Percentiles rank a stretch among this genome's conserved stretches.
Evolutionary conservation across 1,140 invertebrate species (phyloP).

Genomic region (Palaemon carinicauda): DNA sequence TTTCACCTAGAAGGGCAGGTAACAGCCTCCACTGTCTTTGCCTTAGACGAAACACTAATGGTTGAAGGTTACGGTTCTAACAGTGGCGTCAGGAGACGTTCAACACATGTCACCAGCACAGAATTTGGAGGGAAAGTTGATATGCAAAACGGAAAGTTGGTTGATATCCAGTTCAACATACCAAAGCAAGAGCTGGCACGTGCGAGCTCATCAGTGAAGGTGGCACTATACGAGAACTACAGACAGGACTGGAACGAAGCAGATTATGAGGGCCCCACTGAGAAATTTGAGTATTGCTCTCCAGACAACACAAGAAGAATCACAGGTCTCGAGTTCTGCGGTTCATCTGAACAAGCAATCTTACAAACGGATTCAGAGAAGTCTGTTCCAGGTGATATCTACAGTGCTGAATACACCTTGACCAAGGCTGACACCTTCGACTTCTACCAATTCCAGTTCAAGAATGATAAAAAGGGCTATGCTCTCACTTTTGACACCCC

Average conservation of each 20-base stretch:
- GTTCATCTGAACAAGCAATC: neutral
- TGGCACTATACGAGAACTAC: conserved; percentile 3
- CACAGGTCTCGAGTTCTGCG: conserved; percentile 14
- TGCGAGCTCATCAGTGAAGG: conserved; percentile 16
- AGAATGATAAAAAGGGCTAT: neutral
- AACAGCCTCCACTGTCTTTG: conserved; percentile 11
- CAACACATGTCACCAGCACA: neutral
- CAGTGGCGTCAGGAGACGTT: conserved; percentile 22
- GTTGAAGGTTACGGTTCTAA: conserved; percentile 14
- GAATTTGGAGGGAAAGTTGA: conserved; percentile 14
- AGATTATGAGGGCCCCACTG: neutral
- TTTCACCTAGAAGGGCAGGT: conserved; percentile 18
- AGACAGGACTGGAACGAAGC: neutral
- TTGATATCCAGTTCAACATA: conserved; percentile 14
- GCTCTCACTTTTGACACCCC: conserved; percentile 29
- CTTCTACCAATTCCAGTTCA: conserved; percentile 2
- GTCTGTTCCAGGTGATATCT: neutral
- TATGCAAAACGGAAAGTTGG: neutral
- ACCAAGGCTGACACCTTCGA: conserved; percentile 35
- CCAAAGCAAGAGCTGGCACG: neutral
- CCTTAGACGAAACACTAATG: neutral
- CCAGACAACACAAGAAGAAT: neutral
- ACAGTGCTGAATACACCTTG: neutral
- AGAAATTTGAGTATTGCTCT: neutral
- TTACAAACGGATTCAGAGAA: neutral